Percentiles rank a stretch among this genome's conserved stretches.
These are phyloP conservation scores for Cheilosia scutellata DNA, from an alignment of 2,888 invertebrate species.

Conservation along the genomic window DNA sequence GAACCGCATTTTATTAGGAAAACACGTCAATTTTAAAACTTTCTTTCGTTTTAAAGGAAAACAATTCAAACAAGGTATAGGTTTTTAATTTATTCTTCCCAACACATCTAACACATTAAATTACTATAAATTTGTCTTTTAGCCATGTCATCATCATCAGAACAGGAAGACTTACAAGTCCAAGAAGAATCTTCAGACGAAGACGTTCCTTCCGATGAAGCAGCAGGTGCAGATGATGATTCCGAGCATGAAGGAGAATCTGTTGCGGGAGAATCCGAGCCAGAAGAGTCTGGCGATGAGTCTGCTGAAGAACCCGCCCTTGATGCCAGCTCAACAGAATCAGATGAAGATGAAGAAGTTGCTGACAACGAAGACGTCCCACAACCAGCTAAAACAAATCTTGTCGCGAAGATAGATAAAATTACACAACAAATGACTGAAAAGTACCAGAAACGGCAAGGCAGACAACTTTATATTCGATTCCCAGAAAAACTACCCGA, in stretches of 20 bases:
- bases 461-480: slow-evolving; percentile 80
- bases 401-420: background rate
- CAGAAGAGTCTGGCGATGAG: slow-evolving; percentile 11
- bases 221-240: background rate
- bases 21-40: background rate
- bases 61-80: background rate
- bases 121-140: background rate
- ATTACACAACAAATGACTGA: slow-evolving; percentile 77
- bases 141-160: slow-evolving; percentile 55
- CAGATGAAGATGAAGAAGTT: slow-evolving; percentile 77
- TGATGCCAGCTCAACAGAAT: slow-evolving; percentile 80
- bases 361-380: slow-evolving; percentile 26
- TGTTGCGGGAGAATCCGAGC: slow-evolving; percentile 21
- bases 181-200: slow-evolving; percentile 29
- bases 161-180: slow-evolving; percentile 26
- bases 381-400: background rate
- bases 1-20: background rate
- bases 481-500: slow-evolving; percentile 80
- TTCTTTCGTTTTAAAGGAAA: background rate
- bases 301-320: background rate
- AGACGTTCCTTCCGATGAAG: slow-evolving; percentile 22
- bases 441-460: slow-evolving; percentile 79
- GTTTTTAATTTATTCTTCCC: background rate
- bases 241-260: slow-evolving; percentile 23
- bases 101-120: background rate